Base-by-base conservation (phyloP, 2,888 invertebrate genomes). In the Drosophila falleni region DNA sequence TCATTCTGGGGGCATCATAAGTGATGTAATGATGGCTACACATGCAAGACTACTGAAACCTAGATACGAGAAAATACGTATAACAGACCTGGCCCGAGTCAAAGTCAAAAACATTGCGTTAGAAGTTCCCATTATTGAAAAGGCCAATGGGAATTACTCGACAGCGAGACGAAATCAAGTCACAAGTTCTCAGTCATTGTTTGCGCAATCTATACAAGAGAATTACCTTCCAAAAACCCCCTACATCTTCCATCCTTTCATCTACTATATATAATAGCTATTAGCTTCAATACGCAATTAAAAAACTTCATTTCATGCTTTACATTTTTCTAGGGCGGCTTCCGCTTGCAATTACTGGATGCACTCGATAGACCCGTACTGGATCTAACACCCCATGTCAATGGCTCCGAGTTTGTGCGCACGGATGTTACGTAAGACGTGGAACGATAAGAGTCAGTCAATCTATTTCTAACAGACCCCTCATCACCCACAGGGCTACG, bases 351-450 rank as follows among this genome's bases (percentile, higher is more conserved):
- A 92, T 94, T 99, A 62, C 93, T 98, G 88, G 98, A 98, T 92
- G 94, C 95, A 66, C 93, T 97, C 77, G 97, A 98, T 90, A 94
- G 97, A 85, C 97, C 97, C 9, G 94, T 98, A 16, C 93, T 97
- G 83, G 97, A 97, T 91, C 94, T 97, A 84, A 98, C 97, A 0
- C 97, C 97, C 1, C 95, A 96, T 64, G 96, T 96, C 2, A 95
- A 95, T 59, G 96, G 96, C 50, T 96, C 96, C 0, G 96, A 97
- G 89, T 98, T 96, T 90, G 95, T 97, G 9, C 94, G 96, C 75
- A 95, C 95, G 83, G 97, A 98, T 93, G 96, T 95, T 42, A 98
- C 98, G 98, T 98, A 94, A 96, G 97, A n/a, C 2, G n/a, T n/a
- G 94, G 15, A 6, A 13, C 8, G 15, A 10, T 26, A 9, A 35